Evolutionary conservation across 2,797 vertebrate genomes (phyloP).

Genomic region (Halcyon chelicuti): DNA sequence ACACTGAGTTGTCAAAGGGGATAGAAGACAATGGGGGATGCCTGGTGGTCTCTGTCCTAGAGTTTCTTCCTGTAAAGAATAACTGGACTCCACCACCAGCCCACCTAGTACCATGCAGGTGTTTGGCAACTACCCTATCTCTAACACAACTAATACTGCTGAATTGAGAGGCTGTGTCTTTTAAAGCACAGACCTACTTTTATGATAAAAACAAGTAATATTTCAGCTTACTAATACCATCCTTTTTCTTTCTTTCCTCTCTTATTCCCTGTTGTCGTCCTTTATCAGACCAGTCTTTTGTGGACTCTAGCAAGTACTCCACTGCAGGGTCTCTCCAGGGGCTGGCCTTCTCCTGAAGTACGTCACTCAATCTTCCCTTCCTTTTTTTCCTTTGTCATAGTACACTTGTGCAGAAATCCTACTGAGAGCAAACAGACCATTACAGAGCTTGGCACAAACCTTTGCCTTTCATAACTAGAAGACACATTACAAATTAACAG

Average conservation of each 20-base stretch:
- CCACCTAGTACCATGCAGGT: not conserved
- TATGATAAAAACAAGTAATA: constrained; percentile 59
- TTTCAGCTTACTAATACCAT: constrained; percentile 70
- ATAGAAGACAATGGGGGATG: not conserved
- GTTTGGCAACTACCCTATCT: not conserved
- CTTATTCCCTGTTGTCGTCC: constrained; percentile 79
- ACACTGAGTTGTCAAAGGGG: not conserved
- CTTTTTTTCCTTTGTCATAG: constrained; percentile 73
- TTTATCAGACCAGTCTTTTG: constrained; percentile 91
- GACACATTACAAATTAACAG: constrained; percentile 32
- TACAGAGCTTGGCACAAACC: constrained; percentile 37
- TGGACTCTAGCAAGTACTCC: constrained; percentile 93
- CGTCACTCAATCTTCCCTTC: constrained; percentile 80
- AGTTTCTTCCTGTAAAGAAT: not conserved
- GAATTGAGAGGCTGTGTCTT: constrained; percentile 43
- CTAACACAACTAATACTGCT: constrained; percentile 42
- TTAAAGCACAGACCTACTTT: constrained; percentile 42
- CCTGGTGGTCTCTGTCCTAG: constrained; percentile 7
- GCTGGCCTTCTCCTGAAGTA: constrained; percentile 95
- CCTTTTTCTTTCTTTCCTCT: constrained; percentile 78
- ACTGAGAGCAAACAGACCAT: constrained; percentile 21
- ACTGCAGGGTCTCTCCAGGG: constrained; percentile 91
- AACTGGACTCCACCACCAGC: not conserved
- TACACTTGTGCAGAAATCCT: constrained; percentile 62
- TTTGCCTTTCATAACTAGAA: constrained; percentile 20